These are phyloP conservation scores for Tachysurus vachellii DNA, from an alignment of 2,113 vertebrate genomes.

Conservation along the genomic window DNA sequence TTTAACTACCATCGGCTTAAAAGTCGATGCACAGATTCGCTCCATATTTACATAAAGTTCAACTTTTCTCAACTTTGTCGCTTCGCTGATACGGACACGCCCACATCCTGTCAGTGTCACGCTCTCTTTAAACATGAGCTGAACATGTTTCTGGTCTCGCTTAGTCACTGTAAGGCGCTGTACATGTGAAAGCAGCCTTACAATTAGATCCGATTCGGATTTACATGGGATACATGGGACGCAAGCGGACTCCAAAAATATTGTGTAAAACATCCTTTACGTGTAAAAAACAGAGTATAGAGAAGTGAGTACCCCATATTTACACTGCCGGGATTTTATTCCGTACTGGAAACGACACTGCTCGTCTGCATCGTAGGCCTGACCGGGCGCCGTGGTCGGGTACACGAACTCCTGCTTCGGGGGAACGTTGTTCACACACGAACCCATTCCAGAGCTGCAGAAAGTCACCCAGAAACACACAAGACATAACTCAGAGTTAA, in stretches of 20 bases:
- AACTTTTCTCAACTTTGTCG: no score
- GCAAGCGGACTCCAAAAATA: neutral
- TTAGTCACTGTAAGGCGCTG: no score
- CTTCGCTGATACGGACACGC: no score
- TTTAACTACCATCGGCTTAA: no score
- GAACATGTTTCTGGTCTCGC: no score
- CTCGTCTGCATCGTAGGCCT: conserved; percentile 94
- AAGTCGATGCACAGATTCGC: no score
- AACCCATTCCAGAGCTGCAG: conserved; percentile 89
- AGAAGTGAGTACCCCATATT: conserved; percentile 88
- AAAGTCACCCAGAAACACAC: conserved; percentile 6
- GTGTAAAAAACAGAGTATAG: conserved; percentile 13
- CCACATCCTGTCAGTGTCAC: no score
- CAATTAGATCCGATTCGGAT: neutral
- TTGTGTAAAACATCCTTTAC: neutral
- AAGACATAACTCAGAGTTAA: neutral
- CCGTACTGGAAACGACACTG: conserved; percentile 98
- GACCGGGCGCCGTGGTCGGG: conserved; percentile 92
- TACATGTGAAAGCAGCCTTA: no score
- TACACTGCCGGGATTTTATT: conserved; percentile 98
- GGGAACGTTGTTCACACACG: conserved; percentile 93
- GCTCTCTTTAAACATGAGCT: no score
- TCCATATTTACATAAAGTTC: no score
- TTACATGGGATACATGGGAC: neutral
- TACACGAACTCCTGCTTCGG: conserved; percentile 94